Conservation (phyloP, 2,113 vertebrate genomes). For the Ictalurus punctatus region DNA sequence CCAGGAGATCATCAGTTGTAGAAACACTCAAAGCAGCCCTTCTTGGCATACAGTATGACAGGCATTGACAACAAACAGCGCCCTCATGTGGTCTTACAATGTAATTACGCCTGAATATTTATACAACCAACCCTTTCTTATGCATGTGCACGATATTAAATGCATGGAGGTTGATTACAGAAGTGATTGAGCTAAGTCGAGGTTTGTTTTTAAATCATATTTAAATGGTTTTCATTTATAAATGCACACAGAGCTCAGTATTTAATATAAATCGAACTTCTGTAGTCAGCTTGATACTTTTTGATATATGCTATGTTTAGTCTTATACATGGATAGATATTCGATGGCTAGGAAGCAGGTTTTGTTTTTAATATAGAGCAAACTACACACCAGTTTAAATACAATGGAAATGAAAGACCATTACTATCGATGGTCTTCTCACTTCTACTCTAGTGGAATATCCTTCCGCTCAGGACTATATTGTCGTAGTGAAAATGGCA, state of each 20-base stretch:
- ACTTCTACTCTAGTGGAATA: constrained; percentile 34
- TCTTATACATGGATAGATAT: neutral
- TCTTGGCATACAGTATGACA: too few species aligned
- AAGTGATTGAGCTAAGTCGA: neutral
- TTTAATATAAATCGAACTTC: neutral
- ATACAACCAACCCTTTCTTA: neutral
- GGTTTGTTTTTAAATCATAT: neutral
- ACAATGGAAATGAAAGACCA: constrained; percentile 64
- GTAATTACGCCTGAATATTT: neutral
- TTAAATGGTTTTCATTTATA: neutral
- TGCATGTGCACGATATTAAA: neutral
- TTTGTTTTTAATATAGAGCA: neutral
- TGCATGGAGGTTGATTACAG: neutral
- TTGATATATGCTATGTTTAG: neutral
- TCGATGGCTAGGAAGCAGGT: too few species aligned
- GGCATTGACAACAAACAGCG: too few species aligned
- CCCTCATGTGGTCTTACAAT: neutral
- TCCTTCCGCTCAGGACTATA: constrained; percentile 66
- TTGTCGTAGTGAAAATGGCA: neutral
- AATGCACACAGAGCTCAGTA: neutral
- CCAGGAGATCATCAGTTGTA: too few species aligned
- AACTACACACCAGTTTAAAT: neutral
- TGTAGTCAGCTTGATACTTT: neutral
- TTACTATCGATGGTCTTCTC: constrained; percentile 76
- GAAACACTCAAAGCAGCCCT: too few species aligned